Evolutionary conservation across 2,888 invertebrate species (phyloP).

Genomic region (Pyrrhosoma nymphula): DNA sequence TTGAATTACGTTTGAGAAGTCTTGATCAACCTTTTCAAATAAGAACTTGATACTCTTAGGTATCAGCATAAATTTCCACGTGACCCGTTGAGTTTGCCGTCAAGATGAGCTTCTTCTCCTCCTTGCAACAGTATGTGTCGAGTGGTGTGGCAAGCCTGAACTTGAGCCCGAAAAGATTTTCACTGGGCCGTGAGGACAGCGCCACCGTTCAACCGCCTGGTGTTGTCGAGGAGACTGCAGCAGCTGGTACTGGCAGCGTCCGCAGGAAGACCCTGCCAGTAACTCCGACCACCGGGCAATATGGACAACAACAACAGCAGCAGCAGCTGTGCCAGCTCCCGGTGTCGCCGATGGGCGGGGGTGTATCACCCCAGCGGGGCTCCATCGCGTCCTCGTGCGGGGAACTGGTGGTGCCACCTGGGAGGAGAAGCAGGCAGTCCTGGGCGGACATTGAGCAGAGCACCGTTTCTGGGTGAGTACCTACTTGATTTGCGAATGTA

Average conservation of each 20-base stretch:
- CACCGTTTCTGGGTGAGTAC: slow-evolving; percentile 89
- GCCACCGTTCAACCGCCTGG: slow-evolving; percentile 73
- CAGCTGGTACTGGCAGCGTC: slow-evolving; percentile 74
- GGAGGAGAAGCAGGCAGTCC: slow-evolving; percentile 83
- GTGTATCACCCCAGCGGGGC: not conserved
- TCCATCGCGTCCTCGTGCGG: slow-evolving; percentile 68
- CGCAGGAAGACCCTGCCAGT: slow-evolving; percentile 5
- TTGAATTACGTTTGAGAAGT: too few species aligned
- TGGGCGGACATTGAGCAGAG: slow-evolving; percentile 93
- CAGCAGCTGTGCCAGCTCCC: not conserved
- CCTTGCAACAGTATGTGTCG: slow-evolving; percentile 91
- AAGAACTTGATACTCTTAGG: too few species aligned
- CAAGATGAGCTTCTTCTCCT: slow-evolving; percentile 91
- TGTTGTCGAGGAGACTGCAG: slow-evolving; percentile 72
- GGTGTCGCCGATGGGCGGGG: not conserved
- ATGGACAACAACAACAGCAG: not conserved
- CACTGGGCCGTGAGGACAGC: slow-evolving; percentile 85
- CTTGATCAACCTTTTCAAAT: too few species aligned
- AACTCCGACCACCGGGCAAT: not conserved
- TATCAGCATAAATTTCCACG: too few species aligned
- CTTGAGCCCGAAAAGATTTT: slow-evolving; percentile 87
- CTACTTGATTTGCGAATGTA: slow-evolving; percentile 66
- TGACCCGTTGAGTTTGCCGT: not conserved
- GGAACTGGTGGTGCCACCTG: not conserved
- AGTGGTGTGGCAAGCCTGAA: slow-evolving; percentile 91